Conservation (phyloP, 2,797 vertebrate genomes). For the Melanogrammus aeglefinus region DNA sequence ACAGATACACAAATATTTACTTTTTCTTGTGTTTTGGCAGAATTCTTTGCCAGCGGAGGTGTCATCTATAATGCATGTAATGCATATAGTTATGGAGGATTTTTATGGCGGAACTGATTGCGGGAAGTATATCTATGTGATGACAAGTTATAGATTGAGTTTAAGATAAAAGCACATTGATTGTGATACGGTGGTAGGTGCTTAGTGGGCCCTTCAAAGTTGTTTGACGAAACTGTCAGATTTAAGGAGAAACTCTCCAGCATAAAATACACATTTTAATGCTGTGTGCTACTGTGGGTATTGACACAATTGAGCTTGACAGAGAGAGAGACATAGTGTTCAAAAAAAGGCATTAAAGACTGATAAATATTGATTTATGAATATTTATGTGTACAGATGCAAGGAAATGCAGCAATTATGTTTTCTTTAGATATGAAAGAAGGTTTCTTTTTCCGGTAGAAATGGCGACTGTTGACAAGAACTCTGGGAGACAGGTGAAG, state of each 20-base stretch:
- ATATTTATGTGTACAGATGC: neutral
- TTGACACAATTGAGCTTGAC: neutral
- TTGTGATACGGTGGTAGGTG: neutral
- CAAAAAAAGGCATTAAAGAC: constrained; percentile 11
- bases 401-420: neutral
- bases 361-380: too few relatives aligned
- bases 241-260: neutral
- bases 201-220: neutral
- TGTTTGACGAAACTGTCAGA: neutral
- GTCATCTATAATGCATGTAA: neutral
- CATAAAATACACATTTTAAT: neutral
- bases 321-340: neutral
- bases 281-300: neutral
- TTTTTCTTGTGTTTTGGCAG: neutral
- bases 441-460: constrained; percentile 13
- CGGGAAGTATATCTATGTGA: neutral
- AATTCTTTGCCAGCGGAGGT: neutral
- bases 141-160: neutral
- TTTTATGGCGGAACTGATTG: neutral
- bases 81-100: neutral
- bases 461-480: constrained; percentile 10
- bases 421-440: neutral
- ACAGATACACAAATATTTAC: neutral
- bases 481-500: constrained; percentile 17
- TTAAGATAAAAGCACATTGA: neutral